Percentiles rank a stretch among this genome's conserved stretches.
These are phyloP conservation scores for Lochmaea capreae DNA, from an alignment of 2,888 invertebrate genomes.

Conservation along the genomic window DNA sequence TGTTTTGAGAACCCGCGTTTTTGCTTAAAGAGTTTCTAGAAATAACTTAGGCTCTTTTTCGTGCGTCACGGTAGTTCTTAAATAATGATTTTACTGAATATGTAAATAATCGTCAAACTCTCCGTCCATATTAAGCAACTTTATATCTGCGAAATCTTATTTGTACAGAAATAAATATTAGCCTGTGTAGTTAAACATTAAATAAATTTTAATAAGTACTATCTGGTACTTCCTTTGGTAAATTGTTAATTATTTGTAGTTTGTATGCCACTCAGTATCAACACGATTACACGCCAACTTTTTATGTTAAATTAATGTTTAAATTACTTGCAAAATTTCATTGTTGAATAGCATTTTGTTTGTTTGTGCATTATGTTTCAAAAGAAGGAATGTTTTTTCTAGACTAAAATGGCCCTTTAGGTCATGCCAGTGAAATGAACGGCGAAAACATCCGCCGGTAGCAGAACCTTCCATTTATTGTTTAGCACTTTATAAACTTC, in stretches of 20 bases:
- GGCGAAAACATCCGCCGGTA: conserved; percentile 2
- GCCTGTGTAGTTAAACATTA: conserved; percentile 8
- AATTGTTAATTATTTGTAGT: conserved; percentile 22
- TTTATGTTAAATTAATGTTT: conserved; percentile 29
- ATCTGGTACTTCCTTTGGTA: conserved; percentile 9
- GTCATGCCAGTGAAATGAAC: background rate
- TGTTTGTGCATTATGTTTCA: conserved; percentile 17
- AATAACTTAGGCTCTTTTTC: background rate
- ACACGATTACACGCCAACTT: conserved; percentile 26
- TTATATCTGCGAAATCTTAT: conserved; percentile 11
- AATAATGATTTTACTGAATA: conserved; percentile 8
- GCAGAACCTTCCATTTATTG: background rate
- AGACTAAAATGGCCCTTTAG: background rate
- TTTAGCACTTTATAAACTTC: background rate
- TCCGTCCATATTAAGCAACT: conserved; percentile 16
- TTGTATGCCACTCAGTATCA: conserved; percentile 21
- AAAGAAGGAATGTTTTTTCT: background rate
- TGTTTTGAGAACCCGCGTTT: too few relatives aligned
- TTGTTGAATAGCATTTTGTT: conserved; percentile 24
- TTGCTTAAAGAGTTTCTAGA: background rate
- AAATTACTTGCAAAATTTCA: conserved; percentile 15
- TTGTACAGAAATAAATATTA: conserved; percentile 19
- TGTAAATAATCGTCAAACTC: conserved; percentile 2
- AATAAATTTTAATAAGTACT: conserved; percentile 19
- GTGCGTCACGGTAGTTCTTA: background rate